These are phyloP conservation scores for Apamea crenata DNA, from an alignment of 2,888 invertebrate genomes.

Conservation along the genomic window DNA sequence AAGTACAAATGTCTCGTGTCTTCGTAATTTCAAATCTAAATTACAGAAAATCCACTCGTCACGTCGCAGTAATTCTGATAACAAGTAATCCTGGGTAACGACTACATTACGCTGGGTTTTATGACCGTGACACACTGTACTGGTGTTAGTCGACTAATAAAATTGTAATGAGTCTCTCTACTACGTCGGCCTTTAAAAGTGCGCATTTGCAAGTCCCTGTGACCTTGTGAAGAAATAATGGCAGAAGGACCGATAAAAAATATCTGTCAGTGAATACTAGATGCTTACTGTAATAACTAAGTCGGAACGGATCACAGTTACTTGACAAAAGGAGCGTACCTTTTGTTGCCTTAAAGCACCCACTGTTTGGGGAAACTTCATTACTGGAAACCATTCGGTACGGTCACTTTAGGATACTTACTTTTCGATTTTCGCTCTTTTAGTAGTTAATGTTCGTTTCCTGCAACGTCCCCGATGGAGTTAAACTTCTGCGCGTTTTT, in stretches of 20 bases:
- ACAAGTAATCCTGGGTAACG: slow-evolving; percentile 55
- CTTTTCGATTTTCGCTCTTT: neutral
- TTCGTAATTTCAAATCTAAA: slow-evolving; percentile 18
- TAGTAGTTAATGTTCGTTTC: neutral
- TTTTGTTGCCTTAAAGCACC: too few species aligned
- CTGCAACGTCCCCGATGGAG: neutral
- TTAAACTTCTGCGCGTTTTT: slow-evolving; percentile 28
- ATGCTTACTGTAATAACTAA: slow-evolving; percentile 2
- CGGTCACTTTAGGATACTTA: neutral
- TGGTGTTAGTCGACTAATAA: slow-evolving; percentile 57
- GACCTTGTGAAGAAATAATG: neutral
- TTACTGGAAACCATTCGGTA: neutral
- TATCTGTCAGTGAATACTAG: neutral
- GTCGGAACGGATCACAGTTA: neutral
- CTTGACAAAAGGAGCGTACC: slow-evolving; percentile 1
- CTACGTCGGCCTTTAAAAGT: slow-evolving; percentile 55
- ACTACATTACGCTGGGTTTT: slow-evolving; percentile 51
- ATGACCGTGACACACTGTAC: slow-evolving; percentile 52
- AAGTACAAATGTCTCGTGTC: slow-evolving; percentile 16
- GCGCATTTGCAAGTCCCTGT: slow-evolving; percentile 49
- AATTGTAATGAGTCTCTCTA: slow-evolving; percentile 56
- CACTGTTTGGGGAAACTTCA: neutral
- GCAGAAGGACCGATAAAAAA: slow-evolving; percentile 6
- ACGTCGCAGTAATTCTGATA: slow-evolving; percentile 45
- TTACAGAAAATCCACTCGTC: slow-evolving; percentile 35